Percentiles rank a stretch among this genome's conserved stretches.
phyloP scores from a whole-genome alignment of 2,888 invertebrate genomes.

The Chydorus sphaericus region DNA sequence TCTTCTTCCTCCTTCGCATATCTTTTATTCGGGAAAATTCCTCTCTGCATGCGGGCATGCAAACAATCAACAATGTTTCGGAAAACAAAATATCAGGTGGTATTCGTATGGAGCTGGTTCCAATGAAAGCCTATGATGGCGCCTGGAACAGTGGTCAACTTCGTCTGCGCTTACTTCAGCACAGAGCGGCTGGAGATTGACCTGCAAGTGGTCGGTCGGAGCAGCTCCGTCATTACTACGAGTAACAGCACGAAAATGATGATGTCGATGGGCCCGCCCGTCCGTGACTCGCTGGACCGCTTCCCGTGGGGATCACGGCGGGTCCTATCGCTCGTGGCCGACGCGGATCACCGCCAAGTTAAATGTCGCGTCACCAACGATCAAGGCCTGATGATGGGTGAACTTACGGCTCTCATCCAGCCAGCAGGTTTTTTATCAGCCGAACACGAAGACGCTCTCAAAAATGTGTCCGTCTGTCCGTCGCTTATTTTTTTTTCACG shows the following conservation, averaged over 20 bases:
- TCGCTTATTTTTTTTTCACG: not conserved
- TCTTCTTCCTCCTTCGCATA: not conserved
- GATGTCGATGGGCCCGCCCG: not conserved
- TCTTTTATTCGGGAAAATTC: not conserved
- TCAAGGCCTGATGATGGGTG: slow-evolving; percentile 25
- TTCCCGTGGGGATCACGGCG: slow-evolving; percentile 15
- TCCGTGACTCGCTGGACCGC: not conserved
- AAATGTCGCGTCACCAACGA: slow-evolving; percentile 27
- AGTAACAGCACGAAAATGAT: not conserved
- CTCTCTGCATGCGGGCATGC: not conserved
- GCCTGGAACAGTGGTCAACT: slow-evolving; percentile 30
- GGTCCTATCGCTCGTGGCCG: slow-evolving; percentile 20
- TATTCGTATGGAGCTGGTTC: slow-evolving; percentile 35
- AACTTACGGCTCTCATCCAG: slow-evolving; percentile 26
- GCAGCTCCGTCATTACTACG: not conserved
- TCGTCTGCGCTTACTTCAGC: slow-evolving; percentile 37
- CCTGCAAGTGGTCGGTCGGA: slow-evolving; percentile 22
- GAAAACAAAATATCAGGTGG: slow-evolving; percentile 24
- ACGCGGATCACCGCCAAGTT: slow-evolving; percentile 26
- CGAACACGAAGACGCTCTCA: not conserved
- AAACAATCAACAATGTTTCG: too few relatives aligned
- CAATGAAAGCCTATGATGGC: slow-evolving; percentile 31
- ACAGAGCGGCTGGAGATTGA: slow-evolving; percentile 29
- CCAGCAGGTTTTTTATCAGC: slow-evolving; percentile 22
- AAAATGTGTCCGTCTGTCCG: not conserved